Conservation (phyloP, 2,888 invertebrate species). For the Oxystoma pomonae region DNA sequence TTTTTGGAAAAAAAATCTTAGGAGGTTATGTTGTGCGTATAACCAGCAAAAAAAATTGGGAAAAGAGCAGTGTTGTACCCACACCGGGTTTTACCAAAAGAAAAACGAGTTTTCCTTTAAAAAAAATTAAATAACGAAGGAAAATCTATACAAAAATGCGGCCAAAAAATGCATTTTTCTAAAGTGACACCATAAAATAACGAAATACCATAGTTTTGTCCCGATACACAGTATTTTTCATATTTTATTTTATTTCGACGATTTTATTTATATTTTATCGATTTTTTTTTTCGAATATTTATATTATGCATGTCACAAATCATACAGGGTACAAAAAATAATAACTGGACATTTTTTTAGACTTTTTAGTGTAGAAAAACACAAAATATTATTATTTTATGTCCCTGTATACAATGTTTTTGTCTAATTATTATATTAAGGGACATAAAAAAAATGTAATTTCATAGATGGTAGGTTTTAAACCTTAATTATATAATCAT, state of each 20-base stretch:
- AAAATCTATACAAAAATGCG: neutral
- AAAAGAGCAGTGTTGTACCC: slow-evolving; percentile 88
- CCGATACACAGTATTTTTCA: neutral
- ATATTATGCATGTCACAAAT: neutral
- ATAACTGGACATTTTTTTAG: neutral
- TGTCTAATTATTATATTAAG: too few relatives aligned
- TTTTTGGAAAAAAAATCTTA: too few relatives aligned
- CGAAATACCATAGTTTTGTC: neutral
- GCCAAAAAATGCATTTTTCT: neutral
- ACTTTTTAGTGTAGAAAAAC: too few relatives aligned
- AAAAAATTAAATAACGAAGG: neutral
- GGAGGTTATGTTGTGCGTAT: slow-evolving; percentile 80
- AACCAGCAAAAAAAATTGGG: slow-evolving; percentile 67
- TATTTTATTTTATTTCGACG: neutral
- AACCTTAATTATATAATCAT: neutral
- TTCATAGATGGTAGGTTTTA: neutral
- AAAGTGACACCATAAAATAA: neutral
- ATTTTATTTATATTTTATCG: neutral
- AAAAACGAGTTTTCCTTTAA: slow-evolving; percentile 18
- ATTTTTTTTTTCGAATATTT: neutral
- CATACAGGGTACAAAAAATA: neutral
- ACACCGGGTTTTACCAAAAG: slow-evolving; percentile 58
- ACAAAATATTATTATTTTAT: too few relatives aligned
- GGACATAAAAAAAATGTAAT: neutral
- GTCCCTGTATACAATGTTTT: too few relatives aligned